Conservation (phyloP, 2,888 invertebrate genomes). For the Ernsta delagoae region DNA sequence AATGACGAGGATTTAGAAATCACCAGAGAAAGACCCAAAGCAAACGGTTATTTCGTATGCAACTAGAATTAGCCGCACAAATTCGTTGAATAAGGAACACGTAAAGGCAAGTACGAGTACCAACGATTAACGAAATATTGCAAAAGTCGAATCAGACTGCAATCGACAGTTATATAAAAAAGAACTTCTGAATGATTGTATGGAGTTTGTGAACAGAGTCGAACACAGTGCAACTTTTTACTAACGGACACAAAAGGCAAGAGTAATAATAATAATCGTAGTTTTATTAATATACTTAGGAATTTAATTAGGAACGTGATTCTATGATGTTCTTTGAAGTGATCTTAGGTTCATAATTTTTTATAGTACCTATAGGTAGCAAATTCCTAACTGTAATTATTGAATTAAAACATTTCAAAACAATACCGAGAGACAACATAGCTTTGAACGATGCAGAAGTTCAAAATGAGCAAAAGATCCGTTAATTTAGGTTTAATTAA, state of each 20-base stretch:
- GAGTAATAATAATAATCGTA: not conserved
- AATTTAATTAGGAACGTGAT: not conserved
- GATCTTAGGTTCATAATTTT: not conserved
- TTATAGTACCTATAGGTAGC: too few species aligned
- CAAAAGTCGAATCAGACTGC: slow-evolving; percentile 64
- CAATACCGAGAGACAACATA: too few species aligned
- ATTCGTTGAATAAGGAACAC: slow-evolving; percentile 19
- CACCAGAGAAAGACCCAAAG: slow-evolving; percentile 14
- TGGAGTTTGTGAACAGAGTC: slow-evolving; percentile 53
- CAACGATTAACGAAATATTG: slow-evolving; percentile 50
- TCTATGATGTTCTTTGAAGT: not conserved
- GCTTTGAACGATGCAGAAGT: too few species aligned
- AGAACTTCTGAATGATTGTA: slow-evolving; percentile 57
- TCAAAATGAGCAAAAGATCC: too few species aligned
- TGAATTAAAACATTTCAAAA: too few species aligned
- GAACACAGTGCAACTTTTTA: slow-evolving; percentile 44
- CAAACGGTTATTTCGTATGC: slow-evolving; percentile 10
- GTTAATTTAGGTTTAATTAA: too few species aligned
- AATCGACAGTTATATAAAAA: slow-evolving; percentile 78
- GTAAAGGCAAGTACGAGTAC: not conserved
- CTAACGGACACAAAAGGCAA: slow-evolving; percentile 4
- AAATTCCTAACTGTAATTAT: too few species aligned
- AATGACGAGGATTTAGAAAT: slow-evolving; percentile 23
- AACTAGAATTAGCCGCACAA: slow-evolving; percentile 19
- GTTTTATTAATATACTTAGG: too few species aligned